phyloP scores from a whole-genome alignment of 2,113 vertebrate genomes.

The Salvator merianae region DNA sequence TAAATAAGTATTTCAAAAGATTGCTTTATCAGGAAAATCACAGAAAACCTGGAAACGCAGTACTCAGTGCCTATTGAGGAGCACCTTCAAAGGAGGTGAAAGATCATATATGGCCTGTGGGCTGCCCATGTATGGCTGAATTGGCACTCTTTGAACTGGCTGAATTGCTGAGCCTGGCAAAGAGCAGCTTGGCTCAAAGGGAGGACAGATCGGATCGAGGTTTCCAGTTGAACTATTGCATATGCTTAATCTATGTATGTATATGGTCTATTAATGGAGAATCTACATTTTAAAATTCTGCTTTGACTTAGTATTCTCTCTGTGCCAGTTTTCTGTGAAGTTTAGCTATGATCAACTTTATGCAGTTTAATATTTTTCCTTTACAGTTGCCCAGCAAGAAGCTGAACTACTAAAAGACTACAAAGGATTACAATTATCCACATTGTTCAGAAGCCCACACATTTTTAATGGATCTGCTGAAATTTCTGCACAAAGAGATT shows the following conservation, averaged over 20 bases:
- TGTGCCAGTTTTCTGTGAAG: neutral
- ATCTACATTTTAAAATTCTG: neutral
- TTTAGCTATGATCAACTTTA: neutral
- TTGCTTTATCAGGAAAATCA: neutral
- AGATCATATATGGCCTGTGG: neutral
- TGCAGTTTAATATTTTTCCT: slow-evolving; percentile 28
- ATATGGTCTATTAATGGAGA: neutral
- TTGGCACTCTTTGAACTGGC: neutral
- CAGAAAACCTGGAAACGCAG: neutral
- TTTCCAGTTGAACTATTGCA: neutral
- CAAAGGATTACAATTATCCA: slow-evolving; percentile 65
- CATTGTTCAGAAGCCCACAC: slow-evolving; percentile 66
- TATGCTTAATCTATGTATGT: too few species aligned
- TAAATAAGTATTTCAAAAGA: neutral
- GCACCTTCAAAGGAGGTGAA: neutral
- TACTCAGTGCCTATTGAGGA: neutral
- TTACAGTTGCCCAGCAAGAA: slow-evolving; percentile 87
- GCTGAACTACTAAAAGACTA: slow-evolving; percentile 75
- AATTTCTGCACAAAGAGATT: slow-evolving; percentile 59
- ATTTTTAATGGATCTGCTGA: slow-evolving; percentile 68
- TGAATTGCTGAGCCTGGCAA: neutral
- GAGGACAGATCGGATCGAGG: too few species aligned
- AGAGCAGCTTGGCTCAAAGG: neutral
- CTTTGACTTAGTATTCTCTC: neutral
- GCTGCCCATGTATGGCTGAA: neutral